Base-by-base conservation (phyloP, 2,113 vertebrate genomes). In the Camelus bactrianus region DNA sequence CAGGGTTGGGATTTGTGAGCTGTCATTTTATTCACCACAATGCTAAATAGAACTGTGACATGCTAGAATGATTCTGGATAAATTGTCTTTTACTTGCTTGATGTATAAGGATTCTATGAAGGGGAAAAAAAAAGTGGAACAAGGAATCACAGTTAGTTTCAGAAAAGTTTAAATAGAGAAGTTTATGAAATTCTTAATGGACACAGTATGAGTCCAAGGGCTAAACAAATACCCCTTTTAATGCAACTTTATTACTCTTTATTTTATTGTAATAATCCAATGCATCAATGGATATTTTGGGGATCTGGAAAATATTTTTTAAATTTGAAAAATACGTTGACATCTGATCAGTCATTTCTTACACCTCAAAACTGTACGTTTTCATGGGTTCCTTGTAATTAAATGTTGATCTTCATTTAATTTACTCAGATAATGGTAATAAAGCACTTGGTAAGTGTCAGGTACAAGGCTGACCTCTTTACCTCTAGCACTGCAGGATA, bases 51-150 rank as follows among this genome's bases (percentile, higher is more conserved):
- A 95, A 92, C n/a, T 76, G 42, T 87, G 89, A 87, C 93, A 96
- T 76, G 69, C 82, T 93, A 83, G 93, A 93, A 76, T 88, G 93
- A 85, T 67, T 91, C 91, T 70, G 64, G 38, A 92, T 96, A 95
- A 93, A 96, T 65, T 96, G 58, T 92, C 69, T 96, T 96, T 96
- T 87, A 62, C 89, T 96, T 90, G 58, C 46, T 84, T 72, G 28
- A 86, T 60, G 38, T 42, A 54, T 67, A 89, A 91, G 30, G 7
- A 56, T 52, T 16, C 16, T 94, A 24, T 80, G 35, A 89, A 93
- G 38, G 26, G 26, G 9, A 48, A 86, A 69, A 60, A 79, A 89
- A 56, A 79, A 56, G 15, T 42, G 17, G 38, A 42, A 65, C 38
- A 91, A 91, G 22, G 24, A 94, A 54, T 86, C 95, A n/a, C 2